Evolutionary conservation across 2,888 invertebrate genomes (phyloP), one percentile per base, ranked within the genome.

Genomic region (Drosophila percnosoma): DNA sequence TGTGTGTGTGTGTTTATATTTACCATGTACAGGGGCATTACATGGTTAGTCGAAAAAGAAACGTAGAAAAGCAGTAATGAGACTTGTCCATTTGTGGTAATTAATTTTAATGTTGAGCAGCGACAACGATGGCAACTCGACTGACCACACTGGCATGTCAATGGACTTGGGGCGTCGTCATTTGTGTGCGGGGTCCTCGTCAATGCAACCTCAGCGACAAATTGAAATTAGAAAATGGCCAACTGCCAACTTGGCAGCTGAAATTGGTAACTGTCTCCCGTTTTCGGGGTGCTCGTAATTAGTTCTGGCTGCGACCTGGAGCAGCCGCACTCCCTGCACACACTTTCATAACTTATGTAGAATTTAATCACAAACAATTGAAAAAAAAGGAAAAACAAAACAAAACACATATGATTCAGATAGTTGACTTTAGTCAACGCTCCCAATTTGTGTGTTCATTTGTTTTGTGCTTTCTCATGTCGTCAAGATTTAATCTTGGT

Each of bases 81-180:
- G 86, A 80, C 75, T 77, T 88, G 82, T 83, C 86, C 87, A 86
- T 88, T 87, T 88, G 86, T 79, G 82, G 87, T 87, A 87, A 90
- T 87, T 87, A 86, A 87, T 87, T 90, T 88, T 88, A 88, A 86
- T 83, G 90, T 69, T 83, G 72, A 76, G 71, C 78, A 73, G 68
- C 73, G 72, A 74, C 68, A 63, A 67, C 80, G 69, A 45, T 73
- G 67, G 54, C 74, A 77, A 78, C 76, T 64, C 65, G 33, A 69
- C 52, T 59, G 66, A 60, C 69, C 75, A 65, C 75, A 72, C 55
- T 18, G 36, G 38, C 62, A 82, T 81, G 83, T 89, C 83, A 81
- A 87, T 89, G 86, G 76, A 82, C 75, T 77, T 80, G 75, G 68
- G 78, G 74, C 74, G 76, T 81, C 79, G 76, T 83, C 78, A 76